These are phyloP conservation scores for Tetrao urogallus DNA, from an alignment of 2,113 vertebrate species.

Conservation along the genomic window DNA sequence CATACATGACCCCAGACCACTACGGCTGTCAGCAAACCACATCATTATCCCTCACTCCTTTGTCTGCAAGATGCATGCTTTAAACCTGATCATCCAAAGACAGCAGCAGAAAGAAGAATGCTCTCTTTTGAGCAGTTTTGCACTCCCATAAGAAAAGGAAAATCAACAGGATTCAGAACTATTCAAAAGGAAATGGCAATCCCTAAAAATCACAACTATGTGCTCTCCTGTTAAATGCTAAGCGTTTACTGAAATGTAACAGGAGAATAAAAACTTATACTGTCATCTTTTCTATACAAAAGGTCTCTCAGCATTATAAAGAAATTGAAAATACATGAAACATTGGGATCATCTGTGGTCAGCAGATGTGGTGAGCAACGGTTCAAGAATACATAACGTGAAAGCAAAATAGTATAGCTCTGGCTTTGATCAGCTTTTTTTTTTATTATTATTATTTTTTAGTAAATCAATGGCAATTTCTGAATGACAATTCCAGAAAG, in stretches of 20 bases:
- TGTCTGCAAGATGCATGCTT: neutral
- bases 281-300: neutral
- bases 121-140: neutral
- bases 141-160: neutral
- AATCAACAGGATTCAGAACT: neutral
- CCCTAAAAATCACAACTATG: neutral
- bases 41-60: rapidly evolving
- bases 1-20: neutral
- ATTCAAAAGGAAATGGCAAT: rapidly evolving
- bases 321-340: neutral
- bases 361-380: neutral
- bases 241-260: neutral
- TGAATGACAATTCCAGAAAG: neutral
- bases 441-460: neutral
- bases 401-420: neutral
- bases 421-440: neutral
- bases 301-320: neutral
- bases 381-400: neutral
- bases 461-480: neutral
- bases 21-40: neutral
- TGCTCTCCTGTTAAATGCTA: neutral
- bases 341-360: neutral
- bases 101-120: neutral
- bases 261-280: neutral
- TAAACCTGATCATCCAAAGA: neutral